Base-by-base conservation (phyloP, 2,797 vertebrate genomes). In the Eutrigla gurnardus region DNA sequence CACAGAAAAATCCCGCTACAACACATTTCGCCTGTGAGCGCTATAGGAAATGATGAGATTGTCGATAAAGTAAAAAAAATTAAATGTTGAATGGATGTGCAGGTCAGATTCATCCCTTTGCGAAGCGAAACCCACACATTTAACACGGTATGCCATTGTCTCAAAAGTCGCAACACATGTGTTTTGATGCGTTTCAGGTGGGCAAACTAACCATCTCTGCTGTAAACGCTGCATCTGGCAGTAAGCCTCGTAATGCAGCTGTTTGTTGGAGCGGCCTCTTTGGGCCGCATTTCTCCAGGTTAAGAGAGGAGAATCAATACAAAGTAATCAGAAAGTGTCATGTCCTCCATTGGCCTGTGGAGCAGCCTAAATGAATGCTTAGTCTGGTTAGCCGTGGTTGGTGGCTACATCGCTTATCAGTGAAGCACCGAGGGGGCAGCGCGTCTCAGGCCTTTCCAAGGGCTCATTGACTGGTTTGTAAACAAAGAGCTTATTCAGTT, bases 291-390 rank as follows among this genome's bases (percentile, higher is more conserved):
- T 49, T 75, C 87, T 81, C 63, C 35, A 42, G 85, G 89, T 85
- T 53, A 82, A 78, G 43, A 59, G 73, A 78, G 57, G 80, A 61
- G 76, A 90, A 92, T 94, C 93, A 92, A 93, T 94, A 93, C 82
- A 86, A 93, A 92, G 88, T 89, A 93, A 94, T 95, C 92, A 91
- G 81, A 93, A 91, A 86, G 85, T 93, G 90, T 83, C 91, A 91
- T 88, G 84, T 89, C 88, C 81, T 88, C 85, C 67, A 78, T 90
- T 93, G 92, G 92, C 90, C 90, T 90, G 86, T 86, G 86, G 92
- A 91, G 79, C 89, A 68, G 81, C 87, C 88, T 65, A 84, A 94
- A 94, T 93, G 77, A 93, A 93, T 91, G 81, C 68, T 40, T 70
- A 78, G 73, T 70, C 35, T 75, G 71, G 78, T 80, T 36, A 70